Evolutionary conservation across 2,888 invertebrate species (phyloP), one percentile per base, ranked within the genome.

Genomic region (Fragum fragum): DNA sequence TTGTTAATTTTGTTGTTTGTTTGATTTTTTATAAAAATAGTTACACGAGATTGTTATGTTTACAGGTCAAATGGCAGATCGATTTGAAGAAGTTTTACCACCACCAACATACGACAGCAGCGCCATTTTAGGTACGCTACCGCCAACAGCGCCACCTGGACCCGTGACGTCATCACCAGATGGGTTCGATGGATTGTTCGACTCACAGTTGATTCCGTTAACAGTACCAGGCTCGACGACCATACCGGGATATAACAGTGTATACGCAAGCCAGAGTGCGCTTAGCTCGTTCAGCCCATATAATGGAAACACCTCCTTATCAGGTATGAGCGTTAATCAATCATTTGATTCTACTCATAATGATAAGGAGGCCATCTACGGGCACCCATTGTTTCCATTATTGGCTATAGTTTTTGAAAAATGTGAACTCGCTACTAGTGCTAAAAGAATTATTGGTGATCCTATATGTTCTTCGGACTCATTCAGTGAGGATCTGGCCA

Each of bases 341-440:
- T 72, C 76, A 61, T 63, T 68, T 57, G 84, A 87, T 72, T 73
- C 73, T 70, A 73, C 78, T 66, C 76, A 76, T 52, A 53, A 73
- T 53, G 87, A 84, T 63, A 87, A 84, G 73, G 82, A 84, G 47
- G 63, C 78, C 6, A 61, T 87, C 16, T 87, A 87, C 63, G 72
- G 66, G 29, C 87, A 87, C 55, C 82, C 84, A 2, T 26, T 87
- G 32, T 87, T 87, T 79, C 87, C 87, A 52, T 63, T 87, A 28
- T 59, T 87, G 71, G 82, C 84, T 39, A 59, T 87, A 14, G 79
- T 87, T 32, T 87, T 87, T 52, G 87, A 87, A 73, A 87, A 87
- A 53, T 84, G 84, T 75, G 87, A 87, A 74, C 76, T 87, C 14
- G 87, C 87, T 66, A 87, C 87, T 61, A 82, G 84, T 72, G 80